Conservation (phyloP, 2,888 invertebrate species). For the Seira ritae region DNA sequence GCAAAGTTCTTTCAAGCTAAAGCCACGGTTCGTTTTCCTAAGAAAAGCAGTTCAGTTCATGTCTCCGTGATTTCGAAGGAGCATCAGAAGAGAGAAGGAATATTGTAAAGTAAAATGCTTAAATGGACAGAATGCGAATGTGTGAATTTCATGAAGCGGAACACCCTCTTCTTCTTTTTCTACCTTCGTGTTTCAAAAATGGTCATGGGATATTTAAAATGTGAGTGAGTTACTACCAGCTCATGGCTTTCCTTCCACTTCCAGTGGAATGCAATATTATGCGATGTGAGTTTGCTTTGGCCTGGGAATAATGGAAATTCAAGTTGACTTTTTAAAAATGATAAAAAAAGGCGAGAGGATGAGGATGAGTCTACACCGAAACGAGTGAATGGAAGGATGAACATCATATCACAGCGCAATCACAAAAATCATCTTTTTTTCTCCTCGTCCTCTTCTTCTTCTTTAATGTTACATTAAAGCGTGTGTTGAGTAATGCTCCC, state of each 20-base stretch:
- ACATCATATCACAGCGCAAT: slow-evolving; percentile 14
- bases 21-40: too few species aligned
- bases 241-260: too few species aligned
- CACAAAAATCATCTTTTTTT: neutral
- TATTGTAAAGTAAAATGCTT: too few species aligned
- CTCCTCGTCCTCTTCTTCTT: too few species aligned
- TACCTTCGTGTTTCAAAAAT: neutral
- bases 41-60: too few species aligned
- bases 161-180: slow-evolving; percentile 65
- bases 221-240: too few species aligned
- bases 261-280: too few species aligned
- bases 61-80: too few species aligned
- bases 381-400: slow-evolving; percentile 11
- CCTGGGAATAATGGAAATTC: neutral
- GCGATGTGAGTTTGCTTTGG: too few species aligned
- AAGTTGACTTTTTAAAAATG: neutral
- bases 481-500: slow-evolving; percentile 11
- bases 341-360: neutral
- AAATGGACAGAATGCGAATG: slow-evolving; percentile 47
- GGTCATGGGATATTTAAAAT: too few species aligned
- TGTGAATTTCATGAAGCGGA: slow-evolving; percentile 73
- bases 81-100: too few species aligned
- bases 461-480: slow-evolving; percentile 23
- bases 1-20: too few species aligned
- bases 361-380: neutral